These are phyloP conservation scores for Prionchulus punctatus DNA, from an alignment of 2,888 invertebrate genomes.

Conservation along the genomic window DNA sequence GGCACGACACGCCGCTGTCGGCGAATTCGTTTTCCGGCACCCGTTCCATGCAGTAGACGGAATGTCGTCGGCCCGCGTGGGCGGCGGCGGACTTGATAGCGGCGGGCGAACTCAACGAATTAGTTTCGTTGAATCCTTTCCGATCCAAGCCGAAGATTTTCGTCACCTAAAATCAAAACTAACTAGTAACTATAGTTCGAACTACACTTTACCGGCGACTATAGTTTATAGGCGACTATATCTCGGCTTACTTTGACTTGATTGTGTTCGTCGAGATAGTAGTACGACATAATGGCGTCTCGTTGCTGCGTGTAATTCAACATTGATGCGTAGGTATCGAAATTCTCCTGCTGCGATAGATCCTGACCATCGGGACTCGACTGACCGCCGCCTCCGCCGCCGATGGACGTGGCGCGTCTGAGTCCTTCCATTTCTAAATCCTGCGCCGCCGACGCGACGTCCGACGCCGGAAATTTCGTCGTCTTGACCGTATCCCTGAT, in stretches of 20 bases:
- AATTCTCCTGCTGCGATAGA: constrained; percentile 18
- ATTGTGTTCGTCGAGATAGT: constrained; percentile 71
- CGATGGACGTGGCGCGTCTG: neutral
- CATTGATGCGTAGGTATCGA: constrained; percentile 45
- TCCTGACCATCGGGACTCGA: constrained; percentile 18
- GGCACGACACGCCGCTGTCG: no score
- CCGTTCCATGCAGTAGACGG: no score
- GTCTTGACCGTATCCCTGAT: neutral
- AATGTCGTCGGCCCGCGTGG: no score
- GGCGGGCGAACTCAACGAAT: no score
- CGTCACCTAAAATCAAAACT: no score
- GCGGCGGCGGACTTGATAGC: no score
- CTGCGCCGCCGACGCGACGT: neutral
- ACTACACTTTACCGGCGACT: no score
- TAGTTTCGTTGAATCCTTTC: no score
- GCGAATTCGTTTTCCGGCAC: no score
- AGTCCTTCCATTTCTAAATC: constrained; percentile 1
- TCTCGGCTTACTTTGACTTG: constrained; percentile 44
- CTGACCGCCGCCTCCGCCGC: neutral
- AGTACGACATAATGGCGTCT: constrained; percentile 74
- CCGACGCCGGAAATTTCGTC: neutral
- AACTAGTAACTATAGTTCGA: no score
- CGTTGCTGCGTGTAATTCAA: constrained; percentile 59
- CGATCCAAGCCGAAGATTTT: no score
- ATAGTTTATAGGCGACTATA: no score